Percentiles rank a stretch among this genome's conserved stretches.
Conservation (phyloP, 2,888 invertebrate species). For the Hyposoter dolosus region DNA sequence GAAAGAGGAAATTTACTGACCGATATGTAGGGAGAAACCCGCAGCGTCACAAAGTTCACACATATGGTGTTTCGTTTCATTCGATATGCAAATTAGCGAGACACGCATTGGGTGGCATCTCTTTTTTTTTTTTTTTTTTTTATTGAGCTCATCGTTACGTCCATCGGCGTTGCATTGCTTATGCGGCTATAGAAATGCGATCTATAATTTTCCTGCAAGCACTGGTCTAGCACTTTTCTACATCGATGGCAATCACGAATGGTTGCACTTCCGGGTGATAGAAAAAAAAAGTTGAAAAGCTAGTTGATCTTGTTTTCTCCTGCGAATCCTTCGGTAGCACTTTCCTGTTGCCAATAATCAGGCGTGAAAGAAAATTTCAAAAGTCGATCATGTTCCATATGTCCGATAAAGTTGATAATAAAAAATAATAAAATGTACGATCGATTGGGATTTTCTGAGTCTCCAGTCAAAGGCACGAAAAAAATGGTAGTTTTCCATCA, state of each 20-base stretch:
- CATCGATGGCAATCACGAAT: conserved; percentile 34
- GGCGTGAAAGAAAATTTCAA: background rate
- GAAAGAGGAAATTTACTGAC: conserved; percentile 62
- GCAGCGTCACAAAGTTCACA: conserved; percentile 29
- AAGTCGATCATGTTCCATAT: background rate
- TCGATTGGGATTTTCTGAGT: background rate
- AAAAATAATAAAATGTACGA: background rate
- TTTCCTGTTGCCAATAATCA: background rate
- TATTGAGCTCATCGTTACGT: conserved; percentile 48
- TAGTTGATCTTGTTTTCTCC: background rate
- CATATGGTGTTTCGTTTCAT: conserved; percentile 75
- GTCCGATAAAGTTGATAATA: no score
- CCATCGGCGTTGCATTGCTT: conserved; percentile 37
- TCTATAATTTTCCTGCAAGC: conserved; percentile 19
- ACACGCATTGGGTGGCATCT: conserved; percentile 65
- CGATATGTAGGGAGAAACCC: conserved; percentile 50
- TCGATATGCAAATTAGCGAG: conserved; percentile 77
- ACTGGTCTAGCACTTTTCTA: conserved; percentile 1
- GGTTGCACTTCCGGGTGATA: conserved; percentile 2
- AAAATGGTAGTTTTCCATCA: background rate
- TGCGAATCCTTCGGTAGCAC: background rate
- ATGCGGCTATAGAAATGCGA: background rate
- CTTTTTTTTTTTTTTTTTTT: conserved; percentile 18
- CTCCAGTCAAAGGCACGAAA: background rate
- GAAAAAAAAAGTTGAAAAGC: conserved; percentile 19